A percentile compares a stretch with the other conserved stretches of the same genome.
Evolutionary conservation across 2,113 vertebrate species (phyloP).

Genomic region (Halcyon malimbica): DNA sequence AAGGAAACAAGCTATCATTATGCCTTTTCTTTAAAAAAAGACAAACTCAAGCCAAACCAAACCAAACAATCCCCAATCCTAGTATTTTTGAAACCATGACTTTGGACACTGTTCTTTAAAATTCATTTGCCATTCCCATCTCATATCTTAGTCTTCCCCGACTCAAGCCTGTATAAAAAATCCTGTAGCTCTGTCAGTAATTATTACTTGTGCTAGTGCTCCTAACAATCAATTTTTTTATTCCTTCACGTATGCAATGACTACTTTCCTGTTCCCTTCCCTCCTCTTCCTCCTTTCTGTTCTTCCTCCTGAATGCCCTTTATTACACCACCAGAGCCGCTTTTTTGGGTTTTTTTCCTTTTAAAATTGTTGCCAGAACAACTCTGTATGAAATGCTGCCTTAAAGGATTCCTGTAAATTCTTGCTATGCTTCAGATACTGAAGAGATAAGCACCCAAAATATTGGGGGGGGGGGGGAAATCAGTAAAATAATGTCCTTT

Average conservation of each 20-base stretch:
- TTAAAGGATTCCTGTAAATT: background rate
- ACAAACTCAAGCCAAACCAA: background rate
- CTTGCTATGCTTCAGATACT: background rate
- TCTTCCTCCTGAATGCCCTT: background rate
- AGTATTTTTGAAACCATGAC: background rate
- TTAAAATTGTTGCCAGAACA: background rate
- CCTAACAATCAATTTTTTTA: background rate
- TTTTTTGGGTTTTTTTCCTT: background rate
- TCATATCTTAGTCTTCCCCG: background rate
- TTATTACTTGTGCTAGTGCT: background rate
- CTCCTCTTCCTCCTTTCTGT: background rate
- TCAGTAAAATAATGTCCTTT: background rate
- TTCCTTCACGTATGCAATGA: background rate
- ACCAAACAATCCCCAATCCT: background rate
- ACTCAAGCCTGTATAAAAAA: background rate
- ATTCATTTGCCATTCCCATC: background rate
- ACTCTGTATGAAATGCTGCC: background rate
- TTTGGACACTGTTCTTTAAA: background rate
- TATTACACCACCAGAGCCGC: background rate
- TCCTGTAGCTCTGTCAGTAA: background rate
- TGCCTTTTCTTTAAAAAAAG: background rate
- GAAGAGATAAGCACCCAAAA: background rate
- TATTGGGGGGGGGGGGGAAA: background rate
- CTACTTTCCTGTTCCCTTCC: background rate
- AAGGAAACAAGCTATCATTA: background rate